Base-by-base conservation (phyloP, 1,140 invertebrate species). In the Neomicropteryx cornuta region DNA sequence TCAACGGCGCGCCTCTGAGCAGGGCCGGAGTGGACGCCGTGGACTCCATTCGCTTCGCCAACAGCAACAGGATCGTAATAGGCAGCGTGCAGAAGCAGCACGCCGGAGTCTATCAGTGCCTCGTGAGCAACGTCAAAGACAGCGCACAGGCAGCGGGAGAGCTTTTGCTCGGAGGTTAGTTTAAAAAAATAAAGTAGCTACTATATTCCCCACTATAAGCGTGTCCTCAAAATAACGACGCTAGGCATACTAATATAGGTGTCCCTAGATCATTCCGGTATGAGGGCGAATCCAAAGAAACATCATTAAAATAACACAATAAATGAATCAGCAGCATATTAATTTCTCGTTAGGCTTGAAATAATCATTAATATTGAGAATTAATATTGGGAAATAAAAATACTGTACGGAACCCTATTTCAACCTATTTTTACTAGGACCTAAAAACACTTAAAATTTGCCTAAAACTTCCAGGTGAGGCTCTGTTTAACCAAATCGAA, bases 31-130 rank as follows among this genome's bases (percentile, higher is more conserved):
- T 18, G 30, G 37, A 17, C 5, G 18, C 10, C 4, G 41, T n/a
- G 18, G 30, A 14, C 10, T 32, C 2, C 30, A 24, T 3, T 14
- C 19, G 13, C 18, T 16, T n/a, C n/a, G n/a, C n/a, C n/a, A n/a
- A n/a, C n/a, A n/a, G n/a, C n/a, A n/a, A n/a, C 1, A 24, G 29
- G 29, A 55, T 86, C 32, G 51, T 71, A 27, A 68, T 87, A 33
- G 61, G 58, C 22, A 67, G 70, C 18, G 77, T 87, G 3, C 72
- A 72, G 19, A 71, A 79, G 36, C 67, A 75, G 33, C 82, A 87
- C 55, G 73, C 74, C 46, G 85, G 83, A 14, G 83, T 87, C 75
- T 89, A 87, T 66, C 84, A 88, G 55, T 89, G 84, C 57, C 67
- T 86, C 30, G 80, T 78, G 0, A 67, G 70, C 23, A 82, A 78